Base-by-base conservation (phyloP, 2,888 invertebrate genomes). In the Meandrusa payeni region DNA sequence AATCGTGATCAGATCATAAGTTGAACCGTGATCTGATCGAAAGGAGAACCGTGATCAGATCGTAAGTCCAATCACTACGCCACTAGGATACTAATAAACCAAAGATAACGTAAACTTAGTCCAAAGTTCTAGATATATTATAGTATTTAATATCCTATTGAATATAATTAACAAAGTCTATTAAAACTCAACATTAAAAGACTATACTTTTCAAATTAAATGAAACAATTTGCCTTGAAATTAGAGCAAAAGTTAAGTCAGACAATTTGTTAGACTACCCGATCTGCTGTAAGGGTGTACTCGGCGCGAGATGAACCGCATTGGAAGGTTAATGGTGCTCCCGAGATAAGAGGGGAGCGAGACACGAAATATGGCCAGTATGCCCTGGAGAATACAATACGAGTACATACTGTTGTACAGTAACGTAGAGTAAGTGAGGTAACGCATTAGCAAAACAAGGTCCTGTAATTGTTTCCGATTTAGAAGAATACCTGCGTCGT, bases 321-420 rank as follows among this genome's bases (percentile, higher is more conserved):
- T 36, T 32, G 34, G 46, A 47, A 50, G 46, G 47, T 48, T 47
- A 50, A 53, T 46, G 43, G 48, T 40, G 41, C 50, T 47, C 48
- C 29, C 19, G 42, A 47, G 46, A 50, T 46, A 46, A 51, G 44
- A 41, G 33, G 40, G 38, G 27, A 28, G 40, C 34, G 31, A 40
- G 31, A 28, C 20, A 46, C 45, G 45, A 41, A 45, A 46, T 41
- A 40, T 46, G 26, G 36, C 36, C 10, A 11, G 13, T 12, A 28
- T 9, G 19, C 33, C 31, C 13, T 9, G 5, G 26, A 29, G 28
- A 40, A n/a, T 6, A 19, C 15, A 32, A 19, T 2, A n/a, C n/a
- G n/a, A 3, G 15, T 24, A 32, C 44, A 22, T 31, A 41, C 37
- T 32, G 26, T 26, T 26, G 7, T 20, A 27, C 7, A 36, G 20